Evolutionary conservation across 2,797 vertebrate genomes (phyloP).

Genomic region (Sebastolobus alascanus): DNA sequence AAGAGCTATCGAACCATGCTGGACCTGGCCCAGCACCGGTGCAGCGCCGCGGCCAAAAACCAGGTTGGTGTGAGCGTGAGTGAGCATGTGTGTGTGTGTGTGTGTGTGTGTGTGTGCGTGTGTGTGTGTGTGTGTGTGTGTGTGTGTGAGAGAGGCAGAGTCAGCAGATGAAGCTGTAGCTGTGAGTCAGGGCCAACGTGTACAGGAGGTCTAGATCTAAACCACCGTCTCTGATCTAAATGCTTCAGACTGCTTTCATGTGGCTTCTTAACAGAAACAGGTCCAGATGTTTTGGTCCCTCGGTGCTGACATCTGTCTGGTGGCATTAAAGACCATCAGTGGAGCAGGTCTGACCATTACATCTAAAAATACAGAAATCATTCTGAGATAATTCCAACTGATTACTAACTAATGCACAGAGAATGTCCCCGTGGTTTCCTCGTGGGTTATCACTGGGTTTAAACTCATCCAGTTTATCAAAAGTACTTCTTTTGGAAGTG

Average conservation of each 20-base stretch:
- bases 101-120: no score
- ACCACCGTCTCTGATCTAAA: background rate
- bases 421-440: no score
- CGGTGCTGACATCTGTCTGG: background rate
- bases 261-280: background rate
- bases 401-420: no score
- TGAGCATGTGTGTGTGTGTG: conserved; percentile 38
- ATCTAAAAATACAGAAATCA: conserved; percentile 7
- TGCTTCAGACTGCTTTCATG: background rate
- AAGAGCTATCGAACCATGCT: conserved; percentile 86
- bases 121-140: conserved; percentile 40
- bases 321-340: background rate
- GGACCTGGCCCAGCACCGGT: conserved; percentile 85
- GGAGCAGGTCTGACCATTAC: conserved; percentile 8
- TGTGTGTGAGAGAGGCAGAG: conserved; percentile 12
- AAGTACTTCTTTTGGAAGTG: background rate
- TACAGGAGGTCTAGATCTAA: conserved; percentile 10
- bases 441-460: background rate
- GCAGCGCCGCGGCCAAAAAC: conserved; percentile 84
- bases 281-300: background rate
- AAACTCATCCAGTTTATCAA: background rate
- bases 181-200: conserved; percentile 28
- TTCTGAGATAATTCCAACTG: no score
- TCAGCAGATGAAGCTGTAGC: conserved; percentile 24
- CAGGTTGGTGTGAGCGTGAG: conserved; percentile 82